Conservation (phyloP, 2,113 vertebrate species). For the Sinocyclocheilus maitianheensis region DNA sequence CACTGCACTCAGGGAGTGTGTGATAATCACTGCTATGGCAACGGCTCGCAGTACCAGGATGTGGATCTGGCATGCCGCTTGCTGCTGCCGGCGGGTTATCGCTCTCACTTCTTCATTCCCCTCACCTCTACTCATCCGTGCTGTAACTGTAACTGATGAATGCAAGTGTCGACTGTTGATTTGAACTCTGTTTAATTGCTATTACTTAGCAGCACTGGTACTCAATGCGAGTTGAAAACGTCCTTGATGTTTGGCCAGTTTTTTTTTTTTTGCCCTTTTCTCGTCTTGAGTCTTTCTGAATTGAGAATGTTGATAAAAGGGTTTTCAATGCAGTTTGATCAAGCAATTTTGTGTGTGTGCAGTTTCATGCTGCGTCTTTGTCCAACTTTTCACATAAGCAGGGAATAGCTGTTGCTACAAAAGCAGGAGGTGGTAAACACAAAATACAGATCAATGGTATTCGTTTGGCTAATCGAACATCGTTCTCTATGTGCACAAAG, state of each 20-base stretch:
- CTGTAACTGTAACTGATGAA: conserved; percentile 20
- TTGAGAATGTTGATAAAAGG: background rate
- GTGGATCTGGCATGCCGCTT: background rate
- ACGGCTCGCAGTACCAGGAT: conserved; percentile 15
- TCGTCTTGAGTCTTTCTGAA: background rate
- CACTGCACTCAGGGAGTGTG: conserved; percentile 21
- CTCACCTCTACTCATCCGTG: background rate
- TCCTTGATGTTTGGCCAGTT: background rate
- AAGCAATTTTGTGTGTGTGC: background rate
- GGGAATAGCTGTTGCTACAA: background rate
- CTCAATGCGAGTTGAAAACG: background rate
- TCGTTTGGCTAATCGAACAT: conserved; percentile 35
- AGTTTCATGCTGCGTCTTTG: conserved; percentile 29
- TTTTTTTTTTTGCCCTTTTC: background rate
- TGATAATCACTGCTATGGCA: conserved; percentile 45
- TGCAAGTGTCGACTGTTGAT: background rate
- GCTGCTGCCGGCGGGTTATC: conserved; percentile 7
- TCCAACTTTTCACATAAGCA: conserved; percentile 13
- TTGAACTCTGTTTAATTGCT: conserved; percentile 13
- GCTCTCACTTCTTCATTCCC: conserved; percentile 19
- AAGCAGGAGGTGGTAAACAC: conserved; percentile 35
- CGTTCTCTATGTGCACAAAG: conserved; percentile 13
- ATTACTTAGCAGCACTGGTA: background rate
- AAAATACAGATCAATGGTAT: conserved; percentile 43
- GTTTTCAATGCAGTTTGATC: conserved; percentile 10